These are phyloP conservation scores for Acropora yongei DNA, from an alignment of 64 coral and sea anemone species.

Conservation along the genomic window DNA sequence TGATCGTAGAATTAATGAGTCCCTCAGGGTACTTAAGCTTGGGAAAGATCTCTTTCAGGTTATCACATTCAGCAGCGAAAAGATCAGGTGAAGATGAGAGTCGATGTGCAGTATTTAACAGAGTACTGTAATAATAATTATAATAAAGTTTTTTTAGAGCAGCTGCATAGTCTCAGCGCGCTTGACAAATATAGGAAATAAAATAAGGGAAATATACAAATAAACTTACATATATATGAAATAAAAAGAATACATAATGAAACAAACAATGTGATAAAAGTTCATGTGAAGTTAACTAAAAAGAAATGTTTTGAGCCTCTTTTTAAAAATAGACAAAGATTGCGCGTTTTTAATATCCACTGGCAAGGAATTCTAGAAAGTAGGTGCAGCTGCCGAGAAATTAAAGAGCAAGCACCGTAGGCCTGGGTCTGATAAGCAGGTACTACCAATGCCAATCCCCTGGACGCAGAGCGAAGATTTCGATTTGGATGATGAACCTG, in stretches of 20 bases:
- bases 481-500: background rate
- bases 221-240: no score
- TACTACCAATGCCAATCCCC: background rate
- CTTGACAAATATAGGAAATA: slow-evolving; percentile 5
- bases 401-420: slow-evolving; percentile 2
- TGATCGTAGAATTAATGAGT: no score
- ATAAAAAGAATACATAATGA: background rate
- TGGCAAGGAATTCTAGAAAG: slow-evolving; percentile 9
- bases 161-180: background rate
- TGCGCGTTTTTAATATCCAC: slow-evolving; percentile 11
- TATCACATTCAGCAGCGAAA: no score
- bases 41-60: no score
- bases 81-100: no score
- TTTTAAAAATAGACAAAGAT: background rate
- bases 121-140: no score
- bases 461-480: slow-evolving; percentile 8
- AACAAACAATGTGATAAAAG: background rate
- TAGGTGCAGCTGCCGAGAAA: slow-evolving; percentile 20
- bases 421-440: slow-evolving; percentile 9
- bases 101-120: no score
- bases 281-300: background rate
- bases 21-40: no score
- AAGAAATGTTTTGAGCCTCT: background rate
- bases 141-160: background rate
- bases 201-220: background rate